These are phyloP conservation scores for Acanthacorydalis orientalis DNA, from an alignment of 2,888 invertebrate species.

Conservation along the genomic window DNA sequence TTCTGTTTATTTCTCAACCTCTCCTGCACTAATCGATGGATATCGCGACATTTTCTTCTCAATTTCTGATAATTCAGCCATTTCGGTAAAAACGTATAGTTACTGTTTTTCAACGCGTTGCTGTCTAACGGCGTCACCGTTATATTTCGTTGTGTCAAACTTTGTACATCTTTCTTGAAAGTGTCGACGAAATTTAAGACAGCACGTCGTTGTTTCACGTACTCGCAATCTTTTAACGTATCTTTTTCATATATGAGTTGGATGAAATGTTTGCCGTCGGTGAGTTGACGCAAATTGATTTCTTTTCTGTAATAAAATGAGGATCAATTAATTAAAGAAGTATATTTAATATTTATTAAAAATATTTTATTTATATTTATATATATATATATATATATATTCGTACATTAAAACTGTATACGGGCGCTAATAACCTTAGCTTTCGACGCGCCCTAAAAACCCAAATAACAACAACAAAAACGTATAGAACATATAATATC, in stretches of 20 bases:
- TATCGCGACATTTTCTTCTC: constrained; percentile 34
- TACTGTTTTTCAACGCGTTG: constrained; percentile 16
- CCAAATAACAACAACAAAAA: no score
- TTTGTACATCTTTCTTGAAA: constrained; percentile 36
- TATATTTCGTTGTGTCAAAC: constrained; percentile 27
- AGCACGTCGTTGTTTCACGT: constrained; percentile 32
- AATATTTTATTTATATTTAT: no score
- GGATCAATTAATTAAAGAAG: background rate
- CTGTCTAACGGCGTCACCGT: constrained; percentile 37
- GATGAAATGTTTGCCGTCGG: constrained; percentile 49
- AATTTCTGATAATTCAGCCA: constrained; percentile 43
- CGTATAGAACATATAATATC: no score
- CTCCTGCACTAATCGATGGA: constrained; percentile 16
- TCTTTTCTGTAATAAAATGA: constrained; percentile 31
- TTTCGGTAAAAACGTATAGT: constrained; percentile 11
- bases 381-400: no score
- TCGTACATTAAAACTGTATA: no score
- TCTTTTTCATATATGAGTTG: constrained; percentile 48
- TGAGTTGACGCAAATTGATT: constrained; percentile 44
- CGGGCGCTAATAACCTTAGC: no score
- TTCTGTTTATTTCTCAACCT: background rate
- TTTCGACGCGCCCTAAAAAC: no score
- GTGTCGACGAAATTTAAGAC: constrained; percentile 40
- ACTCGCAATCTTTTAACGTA: constrained; percentile 51
- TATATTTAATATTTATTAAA: no score